These are phyloP conservation scores for Gila robusta DNA, from an alignment of 2,797 vertebrate species.

Conservation along the genomic window DNA sequence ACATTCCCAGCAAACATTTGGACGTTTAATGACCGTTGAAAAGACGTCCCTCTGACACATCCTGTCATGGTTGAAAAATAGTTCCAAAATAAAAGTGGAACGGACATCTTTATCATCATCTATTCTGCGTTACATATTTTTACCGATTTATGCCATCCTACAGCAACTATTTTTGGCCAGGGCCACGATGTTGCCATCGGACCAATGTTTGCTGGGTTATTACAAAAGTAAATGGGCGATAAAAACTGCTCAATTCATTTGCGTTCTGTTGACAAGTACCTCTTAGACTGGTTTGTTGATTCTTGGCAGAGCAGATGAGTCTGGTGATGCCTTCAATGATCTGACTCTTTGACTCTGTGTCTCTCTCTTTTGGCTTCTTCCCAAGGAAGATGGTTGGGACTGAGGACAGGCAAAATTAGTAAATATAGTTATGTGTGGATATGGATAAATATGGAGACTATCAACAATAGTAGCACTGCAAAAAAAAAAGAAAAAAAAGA, in stretches of 20 bases:
- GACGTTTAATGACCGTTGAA: too few relatives aligned
- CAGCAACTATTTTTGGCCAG: too few relatives aligned
- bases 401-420: constrained; percentile 28
- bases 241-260: not conserved
- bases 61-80: too few relatives aligned
- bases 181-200: too few relatives aligned
- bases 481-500: not conserved
- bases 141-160: too few relatives aligned
- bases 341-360: constrained; percentile 87
- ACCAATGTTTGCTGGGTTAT: not conserved
- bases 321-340: constrained; percentile 88
- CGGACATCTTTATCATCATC: too few relatives aligned
- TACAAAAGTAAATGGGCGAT: not conserved
- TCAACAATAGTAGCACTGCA: not conserved
- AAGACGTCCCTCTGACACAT: too few relatives aligned
- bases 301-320: constrained; percentile 89
- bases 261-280: constrained; percentile 66
- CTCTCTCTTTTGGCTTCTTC: constrained; percentile 88
- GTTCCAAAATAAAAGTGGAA: too few relatives aligned
- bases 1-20: too few relatives aligned
- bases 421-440: not conserved
- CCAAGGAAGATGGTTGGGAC: constrained; percentile 85
- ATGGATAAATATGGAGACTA: not conserved
- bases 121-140: too few relatives aligned
- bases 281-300: constrained; percentile 87